Evolutionary conservation across 2,888 invertebrate species (phyloP), one percentile per base, ranked within the genome.

Genomic region (Pseudococcus jackbeardsleyi): DNA sequence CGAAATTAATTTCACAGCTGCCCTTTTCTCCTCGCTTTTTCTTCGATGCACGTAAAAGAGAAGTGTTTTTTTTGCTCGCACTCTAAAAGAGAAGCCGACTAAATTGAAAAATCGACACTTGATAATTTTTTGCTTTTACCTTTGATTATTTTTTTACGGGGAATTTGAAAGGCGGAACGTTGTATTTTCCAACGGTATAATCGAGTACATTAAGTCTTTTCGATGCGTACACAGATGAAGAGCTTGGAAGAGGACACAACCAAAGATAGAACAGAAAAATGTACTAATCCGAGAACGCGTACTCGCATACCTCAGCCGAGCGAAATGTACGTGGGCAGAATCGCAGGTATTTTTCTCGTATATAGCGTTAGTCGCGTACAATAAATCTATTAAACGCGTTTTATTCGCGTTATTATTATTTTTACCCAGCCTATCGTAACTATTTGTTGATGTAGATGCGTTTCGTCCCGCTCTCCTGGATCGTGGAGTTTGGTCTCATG

Each of bases 321-420:
- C 15, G 6, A 77, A n/a, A 77, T 33, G 39, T 39, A 77, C 77
- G 77, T 77, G 77, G 77, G 77, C 39, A 39, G 77, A 77, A 77
- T 77, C 39, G 17, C 39, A 77, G 77, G 15, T 77, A 77, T 77
- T 77, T 64, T 22, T 77, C 77, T 77, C 12, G 59, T 59, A 59
- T n/a, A 72, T 72, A n/a, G 72, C 26, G 72, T 72, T 72, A 72
- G 72, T 59, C n/a, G 64, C 22, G 22, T n/a, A 39, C 15, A 77
- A 77, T 77, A 77, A 77, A 77, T 77, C 77, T 77, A 77, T 77
- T 77, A 77, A 77, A 77, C 77, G 77, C 77, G 77, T 77, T 77
- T 77, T 77, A 64, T 22, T 64, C 22, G n/a, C 39, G 8, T 64
- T 64, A 59, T 72, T 33, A 72, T 72, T 26, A 72, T 72, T 72